Evolutionary conservation across 2,797 vertebrate genomes (phyloP), one percentile per base, ranked within the genome.

Genomic region (Spizella passerina): DNA sequence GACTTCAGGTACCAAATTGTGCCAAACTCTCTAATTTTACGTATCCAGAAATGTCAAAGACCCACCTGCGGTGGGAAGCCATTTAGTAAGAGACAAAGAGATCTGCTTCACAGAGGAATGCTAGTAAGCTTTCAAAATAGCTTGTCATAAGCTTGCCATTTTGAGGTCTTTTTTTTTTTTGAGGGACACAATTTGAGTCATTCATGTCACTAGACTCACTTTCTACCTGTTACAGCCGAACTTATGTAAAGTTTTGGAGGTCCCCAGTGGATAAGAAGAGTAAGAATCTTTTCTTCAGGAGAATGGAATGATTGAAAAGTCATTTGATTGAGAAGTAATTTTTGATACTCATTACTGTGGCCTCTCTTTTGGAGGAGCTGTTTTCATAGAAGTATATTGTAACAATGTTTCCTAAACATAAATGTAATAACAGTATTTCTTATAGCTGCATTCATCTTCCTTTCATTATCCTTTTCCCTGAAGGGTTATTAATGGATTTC

Each of bases 141-240:
- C 2, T 55, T 50, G 30, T 59, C 2, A 0, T 18, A n/a, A 39
- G 20, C 71, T 89, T 71, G 19, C 8, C 8, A 2, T 63, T 86
- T 86, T 41, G 14, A 5, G 64, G 7, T 4, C 0, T 4, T 73
- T 87, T 0, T 26, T 0, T 26, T 20, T 66, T 81, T 52, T 50
- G 34, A 57, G 36, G 19, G 24, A 61, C 66, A 32, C 38, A 34
- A 10, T 73, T 61, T 0, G 0, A 41, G 14, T 68, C 12, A 5
- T 32, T 26, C 5, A 0, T 34, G n/a, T 64, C 19, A 10, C 34
- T 34, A 16, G 44, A 69, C 14, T 53, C 1, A 1, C 6, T 19
- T 29, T 57, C 6, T 64, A 1, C 17, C 10, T 60, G 9, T 64
- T 85, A 15, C 0, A 7, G 9, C 19, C 1, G 2, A 44, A 17